Percentiles rank a stretch among this genome's conserved stretches.
phyloP scores from a whole-genome alignment of 2,113 vertebrate genomes.

The Psettodes erumei region DNA sequence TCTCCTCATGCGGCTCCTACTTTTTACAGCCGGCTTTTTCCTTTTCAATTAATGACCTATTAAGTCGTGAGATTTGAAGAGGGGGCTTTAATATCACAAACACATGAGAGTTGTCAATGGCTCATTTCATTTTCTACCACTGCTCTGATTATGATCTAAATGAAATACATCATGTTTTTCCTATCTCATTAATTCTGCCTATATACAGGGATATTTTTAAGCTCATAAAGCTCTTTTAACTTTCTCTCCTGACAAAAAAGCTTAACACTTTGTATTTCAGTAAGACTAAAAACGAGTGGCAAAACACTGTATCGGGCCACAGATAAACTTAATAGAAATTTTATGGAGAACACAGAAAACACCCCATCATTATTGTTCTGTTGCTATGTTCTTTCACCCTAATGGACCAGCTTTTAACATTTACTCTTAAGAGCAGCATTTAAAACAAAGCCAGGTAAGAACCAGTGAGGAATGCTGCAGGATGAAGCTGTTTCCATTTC shows the following conservation, averaged over 20 bases:
- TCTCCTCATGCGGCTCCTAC: constrained; percentile 20
- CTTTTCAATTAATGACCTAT: constrained; percentile 19
- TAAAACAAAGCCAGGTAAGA: constrained; percentile 29
- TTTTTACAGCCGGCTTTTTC: constrained; percentile 35
- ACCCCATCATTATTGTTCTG: constrained; percentile 2
- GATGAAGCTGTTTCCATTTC: not conserved
- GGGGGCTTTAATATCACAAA: constrained; percentile 38
- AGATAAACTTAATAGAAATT: constrained; percentile 3
- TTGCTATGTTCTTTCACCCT: constrained; percentile 21
- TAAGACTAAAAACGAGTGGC: not conserved
- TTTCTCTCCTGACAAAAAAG: not conserved
- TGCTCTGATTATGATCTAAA: not conserved
- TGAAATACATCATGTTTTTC: constrained; percentile 8
- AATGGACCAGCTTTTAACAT: constrained; percentile 47
- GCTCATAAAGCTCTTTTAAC: constrained; percentile 3
- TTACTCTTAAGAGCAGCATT: constrained; percentile 21
- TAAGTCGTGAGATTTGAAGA: constrained; percentile 30
- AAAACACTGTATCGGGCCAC: not conserved
- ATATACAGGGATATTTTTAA: constrained; percentile 17
- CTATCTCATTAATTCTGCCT: constrained; percentile 14
- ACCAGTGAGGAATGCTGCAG: not conserved
- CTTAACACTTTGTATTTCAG: constrained; percentile 19
- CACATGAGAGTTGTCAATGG: constrained; percentile 12
- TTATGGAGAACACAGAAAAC: constrained; percentile 7
- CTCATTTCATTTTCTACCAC: constrained; percentile 9